A percentile compares a stretch with the other conserved stretches of the same genome.
Evolutionary conservation across 30 jellyfish, hydroid and myxozoan species (phyloP).

Genomic region (Chrysaora quinquecirrha): DNA sequence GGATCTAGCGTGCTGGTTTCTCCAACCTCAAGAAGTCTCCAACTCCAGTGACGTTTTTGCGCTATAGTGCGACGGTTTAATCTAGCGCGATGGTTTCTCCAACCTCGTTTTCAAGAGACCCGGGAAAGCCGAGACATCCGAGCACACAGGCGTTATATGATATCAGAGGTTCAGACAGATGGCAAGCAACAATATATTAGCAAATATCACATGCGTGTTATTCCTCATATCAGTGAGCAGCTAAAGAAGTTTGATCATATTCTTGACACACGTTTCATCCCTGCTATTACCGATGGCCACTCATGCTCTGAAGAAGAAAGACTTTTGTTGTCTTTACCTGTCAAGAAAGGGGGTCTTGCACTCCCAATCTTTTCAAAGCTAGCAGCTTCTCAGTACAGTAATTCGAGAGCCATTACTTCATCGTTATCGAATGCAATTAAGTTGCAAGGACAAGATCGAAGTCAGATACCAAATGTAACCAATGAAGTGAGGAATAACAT

Average conservation of each 20-base stretch:
- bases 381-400: background rate
- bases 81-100: no score
- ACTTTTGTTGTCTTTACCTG: background rate
- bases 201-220: slow-evolving; percentile 1
- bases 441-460: slow-evolving; percentile 1
- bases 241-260: background rate
- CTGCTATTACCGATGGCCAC: slow-evolving; percentile 2
- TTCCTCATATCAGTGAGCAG: background rate
- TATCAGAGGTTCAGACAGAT: no score
- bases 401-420: background rate
- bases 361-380: background rate
- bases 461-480: background rate
- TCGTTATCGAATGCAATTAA: background rate
- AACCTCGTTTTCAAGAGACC: no score
- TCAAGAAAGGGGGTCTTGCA: background rate
- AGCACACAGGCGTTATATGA: no score
- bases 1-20: no score
- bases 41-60: no score
- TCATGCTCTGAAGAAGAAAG: slow-evolving; percentile 2
- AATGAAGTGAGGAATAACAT: background rate
- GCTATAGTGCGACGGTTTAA: no score
- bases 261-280: slow-evolving; percentile 4
- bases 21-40: no score
- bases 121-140: no score
- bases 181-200: no score